Evolutionary conservation across 1,140 invertebrate genomes (phyloP).

Genomic region (Tetragnatha versicolor): DNA sequence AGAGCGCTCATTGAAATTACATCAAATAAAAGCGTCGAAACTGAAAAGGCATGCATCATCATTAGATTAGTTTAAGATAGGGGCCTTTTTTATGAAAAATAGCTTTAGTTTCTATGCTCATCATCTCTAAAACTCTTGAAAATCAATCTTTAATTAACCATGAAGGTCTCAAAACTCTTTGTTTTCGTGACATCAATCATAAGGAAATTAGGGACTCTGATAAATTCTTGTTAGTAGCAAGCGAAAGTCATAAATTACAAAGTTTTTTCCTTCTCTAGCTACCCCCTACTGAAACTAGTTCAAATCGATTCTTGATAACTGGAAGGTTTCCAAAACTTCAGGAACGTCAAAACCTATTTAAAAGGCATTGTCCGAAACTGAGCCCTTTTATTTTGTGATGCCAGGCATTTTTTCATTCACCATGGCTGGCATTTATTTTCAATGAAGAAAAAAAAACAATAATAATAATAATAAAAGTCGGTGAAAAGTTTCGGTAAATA

Average conservation of each 20-base stretch:
- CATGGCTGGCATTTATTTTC: conserved; percentile 8
- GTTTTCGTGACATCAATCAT: background rate
- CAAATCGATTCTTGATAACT: conserved; percentile 50
- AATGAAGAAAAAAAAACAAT: background rate
- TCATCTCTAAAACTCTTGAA: too few relatives aligned
- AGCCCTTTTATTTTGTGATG: conserved; percentile 15
- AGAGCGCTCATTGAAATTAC: too few relatives aligned
- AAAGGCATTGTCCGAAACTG: conserved; percentile 42
- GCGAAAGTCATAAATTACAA: conserved; percentile 25
- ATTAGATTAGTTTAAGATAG: too few relatives aligned
- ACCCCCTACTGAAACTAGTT: too few relatives aligned
- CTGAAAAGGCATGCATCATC: too few relatives aligned
- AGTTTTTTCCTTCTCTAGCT: conserved; percentile 8
- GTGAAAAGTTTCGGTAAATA: conserved; percentile 36
- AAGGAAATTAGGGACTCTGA: conserved; percentile 14
- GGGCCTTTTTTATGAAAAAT: too few relatives aligned
- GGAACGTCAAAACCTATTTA: conserved; percentile 44
- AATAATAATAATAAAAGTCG: background rate
- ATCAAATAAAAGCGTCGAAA: too few relatives aligned
- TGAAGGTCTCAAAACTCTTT: background rate
- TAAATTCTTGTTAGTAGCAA: conserved; percentile 16
- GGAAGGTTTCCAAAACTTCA: conserved; percentile 38
- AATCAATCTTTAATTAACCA: conserved; percentile 29
- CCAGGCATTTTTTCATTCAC: background rate
- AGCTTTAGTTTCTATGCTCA: too few relatives aligned